A percentile compares a stretch with the other conserved stretches of the same genome.
These are phyloP conservation scores for Karalla daura DNA, from an alignment of 2,797 vertebrate genomes.

Conservation along the genomic window DNA sequence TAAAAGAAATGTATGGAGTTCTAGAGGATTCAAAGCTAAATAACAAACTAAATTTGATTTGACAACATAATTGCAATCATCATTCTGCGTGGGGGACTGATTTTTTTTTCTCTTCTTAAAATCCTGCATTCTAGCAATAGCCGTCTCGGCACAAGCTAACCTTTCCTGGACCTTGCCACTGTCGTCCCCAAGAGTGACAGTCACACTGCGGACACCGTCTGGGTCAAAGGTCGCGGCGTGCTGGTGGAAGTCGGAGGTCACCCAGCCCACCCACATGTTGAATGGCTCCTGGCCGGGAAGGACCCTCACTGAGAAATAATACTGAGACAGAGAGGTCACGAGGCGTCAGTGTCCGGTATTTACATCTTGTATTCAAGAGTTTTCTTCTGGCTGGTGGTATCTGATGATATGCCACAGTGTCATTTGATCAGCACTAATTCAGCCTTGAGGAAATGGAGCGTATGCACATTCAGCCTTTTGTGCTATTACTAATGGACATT, in stretches of 20 bases:
- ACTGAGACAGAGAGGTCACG: constrained; percentile 80
- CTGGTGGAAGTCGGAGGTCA: constrained; percentile 93
- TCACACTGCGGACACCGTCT: constrained; percentile 89
- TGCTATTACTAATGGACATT: not conserved
- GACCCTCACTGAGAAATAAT: constrained; percentile 94
- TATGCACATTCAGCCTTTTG: not conserved
- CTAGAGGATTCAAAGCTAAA: too few relatives aligned
- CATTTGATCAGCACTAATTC: constrained; percentile 4
- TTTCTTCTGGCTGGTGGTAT: not conserved
- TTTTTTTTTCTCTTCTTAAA: not conserved
- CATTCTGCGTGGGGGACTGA: too few relatives aligned
- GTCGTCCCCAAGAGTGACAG: constrained; percentile 94
- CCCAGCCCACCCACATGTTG: constrained; percentile 96
- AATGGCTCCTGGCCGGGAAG: constrained; percentile 94
- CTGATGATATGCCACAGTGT: not conserved
- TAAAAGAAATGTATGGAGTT: not conserved
- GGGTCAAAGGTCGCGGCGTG: constrained; percentile 87
- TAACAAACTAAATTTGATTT: not conserved
- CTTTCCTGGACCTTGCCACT: constrained; percentile 96
- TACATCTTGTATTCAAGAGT: not conserved
- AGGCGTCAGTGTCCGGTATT: constrained; percentile 27
- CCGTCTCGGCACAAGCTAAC: constrained; percentile 72
- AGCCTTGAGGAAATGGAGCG: not conserved
- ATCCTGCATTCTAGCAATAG: not conserved
- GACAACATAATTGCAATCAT: not conserved